Base-by-base conservation (phyloP, 2,113 vertebrate species). In the Phainopepla nitens region DNA sequence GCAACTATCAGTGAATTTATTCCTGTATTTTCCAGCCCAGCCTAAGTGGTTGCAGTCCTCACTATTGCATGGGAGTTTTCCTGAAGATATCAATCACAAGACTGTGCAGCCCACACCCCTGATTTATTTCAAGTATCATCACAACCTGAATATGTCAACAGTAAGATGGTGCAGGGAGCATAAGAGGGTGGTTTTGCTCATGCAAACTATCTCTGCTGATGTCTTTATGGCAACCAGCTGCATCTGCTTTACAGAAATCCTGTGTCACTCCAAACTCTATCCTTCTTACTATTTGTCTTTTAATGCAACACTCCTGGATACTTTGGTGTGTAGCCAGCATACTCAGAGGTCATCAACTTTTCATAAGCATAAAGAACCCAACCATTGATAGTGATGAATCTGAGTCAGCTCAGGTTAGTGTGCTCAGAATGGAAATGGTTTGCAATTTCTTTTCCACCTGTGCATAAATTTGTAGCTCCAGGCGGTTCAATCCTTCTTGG, bases 381-480 rank as follows among this genome's bases (percentile, higher is more conserved):
- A 0, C 47, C 56, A 56, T 3, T 78, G 72, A 35, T 69, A 66
- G 47, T 36, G 68, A 82, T 25, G n/a, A 29, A 8, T 72, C 76
- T 87, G 65, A 95, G 65, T 72, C 51, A 93, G 65, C 35, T 77
- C 22, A 1, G 70, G 45, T 82, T 79, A 47, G 20, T 64, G 41
- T 82, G 85, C 79, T 82, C 58, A 70, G 90, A 86, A 60, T 78
- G 72, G 69, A 83, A 95, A 89, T 61, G 12, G 36, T 81, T 83
- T 89, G 53, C 72, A 81, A 51, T 90, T 77, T 78, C 51, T 96
- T 92, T 81, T 81, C 88, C 82, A 78, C 64, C 28, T 85, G 47
- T 90, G 86, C n/a, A 29, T 89, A 39, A 75, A 82, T 92, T 57
- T 72, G 57, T 89, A 89, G 60, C 82, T 86, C 47, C 11, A 21